Evolutionary conservation across 2,797 vertebrate species (phyloP), one percentile per base, ranked within the genome.

Genomic region (Sebastes nivosus): DNA sequence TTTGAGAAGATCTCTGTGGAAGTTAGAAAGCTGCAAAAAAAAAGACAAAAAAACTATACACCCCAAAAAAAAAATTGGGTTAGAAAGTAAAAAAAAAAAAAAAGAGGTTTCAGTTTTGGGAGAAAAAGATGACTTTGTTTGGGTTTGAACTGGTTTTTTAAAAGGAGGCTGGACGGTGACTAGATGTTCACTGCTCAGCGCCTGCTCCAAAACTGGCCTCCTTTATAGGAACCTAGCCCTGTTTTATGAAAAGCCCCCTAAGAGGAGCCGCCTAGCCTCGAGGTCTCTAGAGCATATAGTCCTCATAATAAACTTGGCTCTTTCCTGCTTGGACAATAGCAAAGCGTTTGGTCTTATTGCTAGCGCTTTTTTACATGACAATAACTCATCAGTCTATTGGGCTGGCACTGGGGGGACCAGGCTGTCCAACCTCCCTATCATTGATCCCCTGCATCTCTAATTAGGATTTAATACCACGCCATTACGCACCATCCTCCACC

Each of bases 321-420:
- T 99, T 98, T 99, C 98, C 98, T 38, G 97, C 98, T 98, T 98
- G 98, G 98, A 99, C 98, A 99, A 99, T 98, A 97, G 98, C 98
- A 97, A 97, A 97, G 98, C 98, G 97, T 98, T 99, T 97, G 97
- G 97, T 99, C 98, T 99, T 98, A 99, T 98, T 98, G 97, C 98
- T 97, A 96, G 97, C 97, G 97, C 98, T 99, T 98, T 99, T 99
- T 99, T 99, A 99, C 99, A 99, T 99, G 98, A 99, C 98, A 99
- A 99, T 99, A 99, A 99, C 97, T 99, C 99, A 99, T 99, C 99
- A 98, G 98, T 99, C 99, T 99, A 99, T 99, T 99, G 98, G 98
- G 97, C 98, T 99, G 98, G 97, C 97, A 98, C 97, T 97, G 97
- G 97, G 98, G 98, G 97, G 96, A 97, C 97, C 96, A 97, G 97